Conservation (phyloP, 2,797 vertebrate genomes). For the Lycodopsis pacificus region DNA sequence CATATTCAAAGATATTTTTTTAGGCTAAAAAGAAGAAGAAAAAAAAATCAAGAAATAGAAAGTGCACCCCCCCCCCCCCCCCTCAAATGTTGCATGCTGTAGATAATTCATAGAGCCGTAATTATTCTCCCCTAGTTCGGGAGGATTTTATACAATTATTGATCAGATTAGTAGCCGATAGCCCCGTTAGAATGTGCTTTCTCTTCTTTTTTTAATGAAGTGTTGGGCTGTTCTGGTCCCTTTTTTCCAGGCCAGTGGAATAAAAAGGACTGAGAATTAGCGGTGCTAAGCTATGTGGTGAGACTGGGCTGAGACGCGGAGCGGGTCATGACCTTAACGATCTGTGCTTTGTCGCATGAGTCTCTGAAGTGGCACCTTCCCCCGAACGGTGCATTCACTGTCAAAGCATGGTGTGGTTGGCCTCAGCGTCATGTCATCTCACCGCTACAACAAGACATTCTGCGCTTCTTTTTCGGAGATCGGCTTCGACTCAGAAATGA, state of each 20-base stretch:
- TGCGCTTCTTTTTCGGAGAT: not conserved
- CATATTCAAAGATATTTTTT: conserved; percentile 73
- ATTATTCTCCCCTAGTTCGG: conserved; percentile 18
- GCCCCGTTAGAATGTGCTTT: conserved; percentile 17
- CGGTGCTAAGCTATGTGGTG: conserved; percentile 65
- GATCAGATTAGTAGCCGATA: conserved; percentile 13
- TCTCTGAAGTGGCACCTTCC: conserved; percentile 33
- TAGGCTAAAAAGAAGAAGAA: conserved; percentile 45
- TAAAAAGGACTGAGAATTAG: conserved; percentile 61
- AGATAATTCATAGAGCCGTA: conserved; percentile 42
- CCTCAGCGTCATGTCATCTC: conserved; percentile 27
- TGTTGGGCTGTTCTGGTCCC: conserved; percentile 64
- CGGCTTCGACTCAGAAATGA: conserved; percentile 15
- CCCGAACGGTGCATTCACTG: conserved; percentile 15
- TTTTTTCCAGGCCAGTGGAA: conserved; percentile 69
- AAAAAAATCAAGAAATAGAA: not conserved
- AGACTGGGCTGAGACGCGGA: conserved; percentile 52
- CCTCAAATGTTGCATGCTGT: conserved; percentile 65
- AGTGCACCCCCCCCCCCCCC: not conserved
- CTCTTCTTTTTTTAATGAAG: conserved; percentile 25
- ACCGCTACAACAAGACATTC: conserved; percentile 1
- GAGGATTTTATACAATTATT: conserved; percentile 26
- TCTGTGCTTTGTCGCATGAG: conserved; percentile 60
- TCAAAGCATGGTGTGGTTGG: conserved; percentile 52
- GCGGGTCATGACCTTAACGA: conserved; percentile 42